Evolutionary conservation across 23 tunicate species (phyloP).

Genomic region (Trididemnum nubilum): DNA sequence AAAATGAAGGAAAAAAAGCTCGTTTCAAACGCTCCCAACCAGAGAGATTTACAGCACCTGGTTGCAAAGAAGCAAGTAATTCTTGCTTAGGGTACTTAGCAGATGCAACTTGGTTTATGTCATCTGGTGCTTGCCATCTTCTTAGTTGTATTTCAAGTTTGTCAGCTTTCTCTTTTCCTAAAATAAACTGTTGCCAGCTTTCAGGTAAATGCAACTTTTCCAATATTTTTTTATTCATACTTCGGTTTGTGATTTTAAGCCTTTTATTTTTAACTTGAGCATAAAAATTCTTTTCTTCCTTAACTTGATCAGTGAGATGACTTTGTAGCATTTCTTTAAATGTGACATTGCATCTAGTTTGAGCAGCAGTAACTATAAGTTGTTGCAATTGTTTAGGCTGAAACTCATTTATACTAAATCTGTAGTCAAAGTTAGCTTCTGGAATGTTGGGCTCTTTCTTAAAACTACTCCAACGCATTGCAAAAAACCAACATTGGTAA

Average conservation of each 20-base stretch:
- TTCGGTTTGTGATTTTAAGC: neutral
- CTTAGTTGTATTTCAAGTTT: neutral
- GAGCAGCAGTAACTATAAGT: neutral
- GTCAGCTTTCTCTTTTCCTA: neutral
- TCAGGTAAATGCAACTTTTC: conserved; percentile 18
- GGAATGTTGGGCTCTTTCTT: no score
- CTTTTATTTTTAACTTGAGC: neutral
- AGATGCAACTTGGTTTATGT: neutral
- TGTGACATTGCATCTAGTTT: neutral
- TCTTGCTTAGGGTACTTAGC: neutral
- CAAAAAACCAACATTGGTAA: no score
- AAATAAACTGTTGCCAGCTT: neutral
- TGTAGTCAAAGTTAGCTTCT: conserved; percentile 4
- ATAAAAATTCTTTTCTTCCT: conserved; percentile 17
- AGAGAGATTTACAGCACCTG: conserved; percentile 19
- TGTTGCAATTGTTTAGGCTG: conserved; percentile 6
- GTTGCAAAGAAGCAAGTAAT: conserved; percentile 45
- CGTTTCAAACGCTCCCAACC: conserved; percentile 54
- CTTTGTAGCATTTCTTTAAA: neutral
- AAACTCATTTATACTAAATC: conserved; percentile 49
- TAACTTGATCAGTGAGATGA: neutral
- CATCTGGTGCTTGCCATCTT: conserved; percentile 32
- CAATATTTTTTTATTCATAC: neutral
- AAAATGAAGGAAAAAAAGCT: conserved; percentile 53
- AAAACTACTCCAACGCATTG: no score